Conservation (phyloP, 2,888 invertebrate genomes). For the Petrolisthes cinctipes region DNA sequence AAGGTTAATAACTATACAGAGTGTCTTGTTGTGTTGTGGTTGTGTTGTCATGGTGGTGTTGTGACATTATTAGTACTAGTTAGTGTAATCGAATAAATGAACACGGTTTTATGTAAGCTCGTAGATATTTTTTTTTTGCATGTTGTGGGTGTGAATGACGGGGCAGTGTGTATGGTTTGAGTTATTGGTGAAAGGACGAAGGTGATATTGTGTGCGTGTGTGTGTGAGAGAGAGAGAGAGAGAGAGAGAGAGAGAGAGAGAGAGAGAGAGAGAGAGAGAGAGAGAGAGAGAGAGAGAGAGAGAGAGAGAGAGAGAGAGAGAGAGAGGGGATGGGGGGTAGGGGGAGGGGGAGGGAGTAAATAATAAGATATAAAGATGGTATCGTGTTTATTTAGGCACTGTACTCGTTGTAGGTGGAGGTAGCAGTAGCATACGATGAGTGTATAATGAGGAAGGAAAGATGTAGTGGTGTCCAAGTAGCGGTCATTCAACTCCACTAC, state of each 20-base stretch:
- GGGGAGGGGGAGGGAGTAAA: background rate
- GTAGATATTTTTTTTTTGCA: too few relatives aligned
- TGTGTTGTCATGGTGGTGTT: too few relatives aligned
- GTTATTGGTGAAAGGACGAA: background rate
- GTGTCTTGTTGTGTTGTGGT: too few relatives aligned
- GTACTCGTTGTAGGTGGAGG: background rate
- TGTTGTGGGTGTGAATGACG: too few relatives aligned
- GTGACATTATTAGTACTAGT: too few relatives aligned
- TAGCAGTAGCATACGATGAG: background rate
- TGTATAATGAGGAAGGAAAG: background rate
- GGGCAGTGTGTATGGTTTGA: too few relatives aligned
- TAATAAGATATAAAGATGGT: background rate
- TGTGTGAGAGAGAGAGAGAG: background rate
- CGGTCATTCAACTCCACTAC: background rate
- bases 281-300: background rate
- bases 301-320: background rate
- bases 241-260: background rate
- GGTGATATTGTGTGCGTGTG: too few relatives aligned
- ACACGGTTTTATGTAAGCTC: too few relatives aligned
- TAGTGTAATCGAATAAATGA: too few relatives aligned
- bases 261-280: background rate
- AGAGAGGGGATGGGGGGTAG: slow-evolving; percentile 9
- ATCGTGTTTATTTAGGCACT: too few relatives aligned
- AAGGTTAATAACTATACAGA: too few relatives aligned
- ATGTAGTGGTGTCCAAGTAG: background rate